Conservation (phyloP, 1,140 invertebrate genomes). For the Sminthurinus signatus region DNA sequence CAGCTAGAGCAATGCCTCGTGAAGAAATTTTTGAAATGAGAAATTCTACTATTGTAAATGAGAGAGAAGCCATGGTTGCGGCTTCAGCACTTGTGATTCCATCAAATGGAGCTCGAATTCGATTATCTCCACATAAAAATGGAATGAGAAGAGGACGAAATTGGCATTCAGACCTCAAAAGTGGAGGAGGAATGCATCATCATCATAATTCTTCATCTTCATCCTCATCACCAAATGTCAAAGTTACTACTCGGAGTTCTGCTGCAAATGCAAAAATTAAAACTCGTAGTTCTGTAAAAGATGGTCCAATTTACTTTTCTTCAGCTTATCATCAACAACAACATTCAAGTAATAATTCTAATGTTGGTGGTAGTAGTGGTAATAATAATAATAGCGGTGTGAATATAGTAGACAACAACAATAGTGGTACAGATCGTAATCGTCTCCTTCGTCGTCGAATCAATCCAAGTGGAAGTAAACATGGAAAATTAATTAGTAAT, state of each 20-base stretch:
- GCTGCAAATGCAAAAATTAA: slow-evolving; percentile 29
- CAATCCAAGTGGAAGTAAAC: no score
- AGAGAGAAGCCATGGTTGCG: slow-evolving; percentile 30
- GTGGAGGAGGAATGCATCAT: not conserved
- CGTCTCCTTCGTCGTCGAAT: not conserved
- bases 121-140: slow-evolving; percentile 18
- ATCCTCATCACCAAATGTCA: not conserved
- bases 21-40: slow-evolving; percentile 12
- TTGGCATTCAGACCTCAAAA: slow-evolving; percentile 3
- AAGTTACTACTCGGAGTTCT: slow-evolving; percentile 17
- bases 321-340: not conserved
- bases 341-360: not conserved
- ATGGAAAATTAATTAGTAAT: not conserved
- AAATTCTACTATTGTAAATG: slow-evolving; percentile 13
- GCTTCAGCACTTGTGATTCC: slow-evolving; percentile 34
- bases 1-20: slow-evolving; percentile 5
- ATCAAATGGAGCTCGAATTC: slow-evolving; percentile 1
- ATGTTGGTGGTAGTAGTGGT: not conserved
- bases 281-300: slow-evolving; percentile 17
- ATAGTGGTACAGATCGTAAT: not conserved
- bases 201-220: no score
- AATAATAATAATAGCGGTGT: no score
- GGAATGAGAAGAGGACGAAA: slow-evolving; percentile 10
- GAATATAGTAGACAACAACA: no score
- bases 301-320: not conserved